phyloP scores from a whole-genome alignment of 1,140 invertebrate genomes.

The Polypedilum vanderplanki region DNA sequence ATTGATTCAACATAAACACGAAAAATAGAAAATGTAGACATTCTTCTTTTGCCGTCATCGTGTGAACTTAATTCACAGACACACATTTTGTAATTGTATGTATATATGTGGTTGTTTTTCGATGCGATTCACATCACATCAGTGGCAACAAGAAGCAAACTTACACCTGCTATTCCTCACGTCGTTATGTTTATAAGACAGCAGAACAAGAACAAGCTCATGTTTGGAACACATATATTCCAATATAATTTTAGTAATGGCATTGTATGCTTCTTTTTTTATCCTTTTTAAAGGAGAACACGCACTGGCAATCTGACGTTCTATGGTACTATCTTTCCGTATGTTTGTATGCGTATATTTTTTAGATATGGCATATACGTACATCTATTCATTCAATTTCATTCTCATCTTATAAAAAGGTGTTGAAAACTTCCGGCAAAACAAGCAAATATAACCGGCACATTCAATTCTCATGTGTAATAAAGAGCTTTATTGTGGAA shows the following conservation, averaged over 20 bases:
- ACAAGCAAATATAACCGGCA: background rate
- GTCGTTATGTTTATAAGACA: background rate
- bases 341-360: too few relatives aligned
- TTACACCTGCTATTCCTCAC: background rate
- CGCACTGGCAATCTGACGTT: conserved; percentile 11
- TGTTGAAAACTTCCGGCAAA: conserved; percentile 22
- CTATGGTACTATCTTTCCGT: too few relatives aligned
- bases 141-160: background rate
- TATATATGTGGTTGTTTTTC: too few relatives aligned
- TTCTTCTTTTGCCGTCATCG: background rate
- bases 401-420: background rate
- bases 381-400: background rate
- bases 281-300: background rate
- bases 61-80: background rate
- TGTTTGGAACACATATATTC: background rate
- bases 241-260: background rate
- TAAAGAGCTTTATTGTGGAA: conserved; percentile 27
- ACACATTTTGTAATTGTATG: background rate
- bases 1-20: background rate
- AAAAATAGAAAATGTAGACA: background rate
- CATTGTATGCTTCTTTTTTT: background rate
- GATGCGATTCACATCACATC: too few relatives aligned
- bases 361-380: too few relatives aligned
- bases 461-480: conserved; percentile 23
- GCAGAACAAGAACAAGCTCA: background rate